phyloP scores from a whole-genome alignment of 2,888 invertebrate genomes.

The Schizotus pectinicornis region DNA sequence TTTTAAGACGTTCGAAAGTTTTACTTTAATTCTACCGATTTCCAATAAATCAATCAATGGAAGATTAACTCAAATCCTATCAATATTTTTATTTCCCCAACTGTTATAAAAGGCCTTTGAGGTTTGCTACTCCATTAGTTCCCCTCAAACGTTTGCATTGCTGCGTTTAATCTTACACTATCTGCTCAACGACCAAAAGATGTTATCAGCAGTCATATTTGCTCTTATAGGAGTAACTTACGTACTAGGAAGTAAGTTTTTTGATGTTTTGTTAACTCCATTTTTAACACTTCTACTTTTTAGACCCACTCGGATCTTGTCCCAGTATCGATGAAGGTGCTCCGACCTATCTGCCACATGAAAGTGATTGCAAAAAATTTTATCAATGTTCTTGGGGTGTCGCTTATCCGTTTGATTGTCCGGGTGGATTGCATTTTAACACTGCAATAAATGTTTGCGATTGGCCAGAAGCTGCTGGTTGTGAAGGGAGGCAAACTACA shows the following conservation, averaged over 20 bases:
- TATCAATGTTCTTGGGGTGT: constrained; percentile 39
- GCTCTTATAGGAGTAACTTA: background rate
- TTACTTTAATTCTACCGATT: too few species aligned
- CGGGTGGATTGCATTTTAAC: constrained; percentile 37
- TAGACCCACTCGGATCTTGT: constrained; percentile 15
- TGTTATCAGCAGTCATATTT: background rate
- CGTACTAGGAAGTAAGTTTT: background rate
- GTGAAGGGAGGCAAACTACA: constrained; percentile 4
- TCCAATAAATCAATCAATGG: too few species aligned
- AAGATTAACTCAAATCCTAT: too few species aligned
- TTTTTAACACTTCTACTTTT: background rate
- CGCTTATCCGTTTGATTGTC: constrained; percentile 35
- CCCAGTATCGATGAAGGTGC: constrained; percentile 26
- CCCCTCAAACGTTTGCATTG: background rate
- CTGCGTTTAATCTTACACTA: background rate
- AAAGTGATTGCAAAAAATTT: constrained; percentile 32
- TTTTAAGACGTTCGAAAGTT: too few species aligned
- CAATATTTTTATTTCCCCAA: too few species aligned
- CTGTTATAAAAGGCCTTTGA: too few species aligned
- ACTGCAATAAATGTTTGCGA: constrained; percentile 36
- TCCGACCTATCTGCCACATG: constrained; percentile 25
- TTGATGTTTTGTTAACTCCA: background rate
- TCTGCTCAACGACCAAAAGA: background rate
- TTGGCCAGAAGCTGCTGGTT: constrained; percentile 36
- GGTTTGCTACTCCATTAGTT: background rate